Base-by-base conservation (phyloP, 2,113 vertebrate species). In the Pheucticus melanocephalus region DNA sequence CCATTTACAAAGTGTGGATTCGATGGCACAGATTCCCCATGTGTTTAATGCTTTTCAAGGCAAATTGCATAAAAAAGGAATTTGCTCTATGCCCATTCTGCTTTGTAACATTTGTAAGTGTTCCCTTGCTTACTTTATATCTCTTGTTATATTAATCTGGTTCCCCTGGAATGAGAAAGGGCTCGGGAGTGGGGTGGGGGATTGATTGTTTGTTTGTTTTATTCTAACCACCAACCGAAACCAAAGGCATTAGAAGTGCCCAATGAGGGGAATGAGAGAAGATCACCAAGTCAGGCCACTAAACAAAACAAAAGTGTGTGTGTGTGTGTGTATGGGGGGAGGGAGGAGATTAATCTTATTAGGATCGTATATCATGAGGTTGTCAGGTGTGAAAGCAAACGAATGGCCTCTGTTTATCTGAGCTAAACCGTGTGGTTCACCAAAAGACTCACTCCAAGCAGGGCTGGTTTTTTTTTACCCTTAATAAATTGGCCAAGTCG, bases 341-440 rank as follows among this genome's bases (percentile, higher is more conserved):
- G 97, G 97, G 97, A 97, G 94, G 97, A 98, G 98, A 99, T 99
- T 98, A 99, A 99, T 99, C 98, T 99, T 99, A 98, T 98, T 99
- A 98, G 98, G 98, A 98, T 99, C 98, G 92, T 99, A 99, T 98
- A 99, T 99, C 99, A 99, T 98, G 95, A 95, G 96, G 95, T 98
- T 99, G 99, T 99, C 99, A 99, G 98, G 98, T 99, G 98, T 99
- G 98, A 98, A 99, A 98, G 98, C 98, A 99, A 99, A 99, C 98
- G 98, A 99, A 99, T 98, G 98, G 98, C 94, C 98, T 98, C 98
- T 98, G 98, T 99, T 99, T 99, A 99, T 99, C 99, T 98, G 98
- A 98, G 98, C 98, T 98, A 98, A 98, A 98, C 98, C 98, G 97
- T 98, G 98, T 97, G 98, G 98, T 98, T 99, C 98, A 98, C 98